A percentile compares a stretch with the other conserved stretches of the same genome.
Evolutionary conservation across 2,113 vertebrate species (phyloP).

Genomic region (Prietella phreatophila): DNA sequence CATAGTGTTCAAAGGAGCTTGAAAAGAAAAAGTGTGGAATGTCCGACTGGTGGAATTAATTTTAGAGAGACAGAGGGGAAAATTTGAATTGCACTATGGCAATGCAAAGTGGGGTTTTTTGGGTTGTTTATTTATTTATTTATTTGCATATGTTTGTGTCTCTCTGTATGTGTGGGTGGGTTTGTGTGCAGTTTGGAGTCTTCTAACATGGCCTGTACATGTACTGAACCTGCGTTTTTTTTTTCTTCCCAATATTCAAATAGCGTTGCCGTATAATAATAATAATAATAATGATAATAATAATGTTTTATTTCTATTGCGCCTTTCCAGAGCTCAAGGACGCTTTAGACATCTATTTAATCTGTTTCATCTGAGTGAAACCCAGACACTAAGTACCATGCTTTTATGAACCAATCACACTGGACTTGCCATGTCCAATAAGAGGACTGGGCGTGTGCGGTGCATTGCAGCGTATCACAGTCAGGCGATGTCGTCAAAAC

Average conservation of each 20-base stretch:
- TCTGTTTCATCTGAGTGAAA: slow-evolving; percentile 1
- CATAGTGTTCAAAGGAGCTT: slow-evolving; percentile 46
- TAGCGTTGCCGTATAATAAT: too few relatives aligned
- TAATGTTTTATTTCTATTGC: too few relatives aligned
- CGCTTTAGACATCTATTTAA: not conserved
- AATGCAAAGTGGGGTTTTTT: not conserved
- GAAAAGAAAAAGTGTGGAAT: not conserved
- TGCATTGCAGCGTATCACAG: not conserved
- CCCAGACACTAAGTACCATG: not conserved
- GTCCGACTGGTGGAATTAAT: not conserved
- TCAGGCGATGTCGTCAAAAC: not conserved
- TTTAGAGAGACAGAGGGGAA: not conserved
- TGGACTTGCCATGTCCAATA: not conserved
- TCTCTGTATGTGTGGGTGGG: not conserved
- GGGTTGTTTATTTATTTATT: not conserved
- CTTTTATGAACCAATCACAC: not conserved
- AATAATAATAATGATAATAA: too few relatives aligned
- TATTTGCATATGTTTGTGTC: not conserved
- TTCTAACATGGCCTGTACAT: not conserved
- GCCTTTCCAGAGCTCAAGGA: too few relatives aligned
- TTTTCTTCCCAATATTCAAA: too few relatives aligned
- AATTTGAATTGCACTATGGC: not conserved
- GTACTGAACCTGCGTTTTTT: not conserved
- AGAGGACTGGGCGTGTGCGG: not conserved
- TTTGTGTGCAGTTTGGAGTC: slow-evolving; percentile 28